These are phyloP conservation scores for Dascyllus trimaculatus DNA, from an alignment of 2,113 vertebrate species.

Conservation along the genomic window DNA sequence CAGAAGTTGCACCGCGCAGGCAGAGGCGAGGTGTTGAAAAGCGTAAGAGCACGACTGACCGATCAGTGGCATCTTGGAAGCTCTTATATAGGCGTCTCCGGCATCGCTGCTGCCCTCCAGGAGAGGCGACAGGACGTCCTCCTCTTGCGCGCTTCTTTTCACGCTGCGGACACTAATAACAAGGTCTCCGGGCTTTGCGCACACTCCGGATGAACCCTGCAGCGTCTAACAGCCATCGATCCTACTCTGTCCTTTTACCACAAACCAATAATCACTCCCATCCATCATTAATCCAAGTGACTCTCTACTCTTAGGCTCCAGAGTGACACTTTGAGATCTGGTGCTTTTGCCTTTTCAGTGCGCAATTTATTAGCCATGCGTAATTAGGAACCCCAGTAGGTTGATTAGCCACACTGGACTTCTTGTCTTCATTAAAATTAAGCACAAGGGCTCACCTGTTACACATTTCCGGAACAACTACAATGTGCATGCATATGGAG, in stretches of 20 bases:
- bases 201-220: neutral
- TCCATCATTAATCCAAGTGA: neutral
- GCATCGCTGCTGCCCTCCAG: slow-evolving; percentile 50
- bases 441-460: neutral
- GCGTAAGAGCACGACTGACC: slow-evolving; percentile 44
- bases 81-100: slow-evolving; percentile 75
- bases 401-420: slow-evolving; percentile 12
- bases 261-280: neutral
- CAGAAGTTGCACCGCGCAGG: neutral
- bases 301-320: neutral
- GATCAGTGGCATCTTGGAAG: slow-evolving; percentile 56
- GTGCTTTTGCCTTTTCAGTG: neutral
- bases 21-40: slow-evolving; percentile 3
- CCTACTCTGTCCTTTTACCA: neutral
- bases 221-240: neutral
- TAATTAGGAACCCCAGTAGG: neutral
- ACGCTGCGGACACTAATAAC: slow-evolving; percentile 5
- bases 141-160: slow-evolving; percentile 8
- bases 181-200: slow-evolving; percentile 11
- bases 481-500: neutral
- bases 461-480: too few relatives aligned
- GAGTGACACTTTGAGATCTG: neutral
- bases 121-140: slow-evolving; percentile 30
- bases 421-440: slow-evolving; percentile 19
- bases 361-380: slow-evolving; percentile 6